Evolutionary conservation across 2,113 vertebrate species (phyloP).

Genomic region (Plecotus auritus): DNA sequence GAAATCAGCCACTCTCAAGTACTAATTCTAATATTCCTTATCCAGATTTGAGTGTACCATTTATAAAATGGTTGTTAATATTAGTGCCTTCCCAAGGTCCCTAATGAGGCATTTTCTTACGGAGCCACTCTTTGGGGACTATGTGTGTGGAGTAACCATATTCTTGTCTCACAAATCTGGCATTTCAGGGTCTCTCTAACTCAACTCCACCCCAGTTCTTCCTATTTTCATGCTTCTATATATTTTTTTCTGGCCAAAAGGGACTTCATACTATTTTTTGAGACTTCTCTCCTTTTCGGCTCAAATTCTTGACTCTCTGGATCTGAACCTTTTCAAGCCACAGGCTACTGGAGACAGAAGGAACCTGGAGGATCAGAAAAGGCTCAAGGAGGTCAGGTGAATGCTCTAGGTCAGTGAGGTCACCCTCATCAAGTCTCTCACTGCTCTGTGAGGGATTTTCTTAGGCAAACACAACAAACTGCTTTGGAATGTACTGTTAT

Average conservation of each 20-base stretch:
- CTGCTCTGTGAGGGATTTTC: not conserved
- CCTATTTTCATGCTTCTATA: not conserved
- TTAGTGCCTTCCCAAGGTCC: not conserved
- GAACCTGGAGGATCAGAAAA: not conserved
- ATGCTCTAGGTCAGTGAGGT: not conserved
- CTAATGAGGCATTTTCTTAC: conserved; percentile 10
- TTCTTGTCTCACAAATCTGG: conserved; percentile 3
- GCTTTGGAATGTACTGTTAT: not conserved
- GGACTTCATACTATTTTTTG: not conserved
- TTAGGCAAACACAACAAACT: not conserved
- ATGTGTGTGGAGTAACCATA: not conserved
- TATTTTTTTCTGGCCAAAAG: not conserved
- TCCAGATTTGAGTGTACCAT: not conserved
- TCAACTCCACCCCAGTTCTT: not conserved
- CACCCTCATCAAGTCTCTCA: not conserved
- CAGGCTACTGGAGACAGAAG: not conserved
- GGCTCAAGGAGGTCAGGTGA: not conserved
- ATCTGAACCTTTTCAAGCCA: not conserved
- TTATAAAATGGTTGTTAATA: not conserved
- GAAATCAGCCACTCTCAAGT: not conserved
- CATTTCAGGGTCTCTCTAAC: not conserved
- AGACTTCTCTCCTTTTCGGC: not conserved
- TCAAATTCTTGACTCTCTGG: not conserved
- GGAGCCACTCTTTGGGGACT: not conserved
- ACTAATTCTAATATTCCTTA: not conserved